phyloP scores from a whole-genome alignment of 2,113 vertebrate genomes.

The Dinomys branickii region DNA sequence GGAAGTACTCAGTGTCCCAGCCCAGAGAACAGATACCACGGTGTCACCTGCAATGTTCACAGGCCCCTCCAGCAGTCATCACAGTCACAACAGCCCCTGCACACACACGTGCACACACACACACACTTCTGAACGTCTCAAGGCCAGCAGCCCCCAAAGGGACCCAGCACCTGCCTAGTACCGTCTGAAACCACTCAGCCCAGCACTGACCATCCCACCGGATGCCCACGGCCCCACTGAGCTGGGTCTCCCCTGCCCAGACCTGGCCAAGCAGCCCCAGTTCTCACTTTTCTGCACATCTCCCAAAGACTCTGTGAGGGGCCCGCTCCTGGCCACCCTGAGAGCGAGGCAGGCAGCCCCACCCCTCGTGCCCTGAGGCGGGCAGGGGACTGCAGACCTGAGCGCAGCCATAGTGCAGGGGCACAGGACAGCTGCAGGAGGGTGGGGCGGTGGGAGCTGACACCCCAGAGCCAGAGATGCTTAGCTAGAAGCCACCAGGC shows the following conservation, averaged over 20 bases:
- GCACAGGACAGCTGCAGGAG: neutral
- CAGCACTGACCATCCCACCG: neutral
- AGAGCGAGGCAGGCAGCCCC: neutral
- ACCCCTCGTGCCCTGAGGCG: neutral
- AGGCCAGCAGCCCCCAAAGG: neutral
- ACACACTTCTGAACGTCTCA: neutral
- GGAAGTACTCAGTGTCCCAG: accelerated
- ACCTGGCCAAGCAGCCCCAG: neutral
- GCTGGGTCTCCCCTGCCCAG: neutral
- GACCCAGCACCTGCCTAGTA: neutral
- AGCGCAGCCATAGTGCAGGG: neutral
- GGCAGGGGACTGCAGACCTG: neutral
- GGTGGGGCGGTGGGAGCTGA: neutral
- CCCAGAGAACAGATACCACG: neutral
- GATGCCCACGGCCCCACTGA: neutral
- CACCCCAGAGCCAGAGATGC: neutral
- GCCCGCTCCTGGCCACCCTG: neutral
- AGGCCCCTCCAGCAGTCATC: accelerated
- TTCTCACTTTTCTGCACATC: neutral
- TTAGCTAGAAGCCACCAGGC: neutral
- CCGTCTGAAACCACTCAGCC: neutral
- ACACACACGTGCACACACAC: neutral
- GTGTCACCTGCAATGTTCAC: neutral
- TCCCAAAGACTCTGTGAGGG: no score
- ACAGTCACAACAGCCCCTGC: neutral